Evolutionary conservation across 2,113 vertebrate species (phyloP).

Genomic region (Anarrhichthys ocellatus): DNA sequence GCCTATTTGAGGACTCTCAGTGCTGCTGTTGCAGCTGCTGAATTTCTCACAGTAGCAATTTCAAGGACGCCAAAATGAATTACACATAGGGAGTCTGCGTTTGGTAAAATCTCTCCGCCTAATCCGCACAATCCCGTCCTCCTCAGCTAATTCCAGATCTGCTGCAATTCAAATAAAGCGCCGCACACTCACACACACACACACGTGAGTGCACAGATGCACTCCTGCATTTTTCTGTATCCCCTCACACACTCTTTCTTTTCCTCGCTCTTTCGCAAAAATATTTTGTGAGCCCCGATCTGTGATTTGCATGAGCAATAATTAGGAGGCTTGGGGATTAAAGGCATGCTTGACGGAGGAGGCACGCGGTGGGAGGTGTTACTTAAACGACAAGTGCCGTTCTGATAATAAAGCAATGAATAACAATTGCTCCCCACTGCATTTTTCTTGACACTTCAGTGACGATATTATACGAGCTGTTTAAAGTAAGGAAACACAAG

Average conservation of each 20-base stretch:
- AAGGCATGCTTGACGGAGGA: conserved; percentile 59
- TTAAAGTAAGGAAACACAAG: conserved; percentile 18
- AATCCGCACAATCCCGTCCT: conserved; percentile 77
- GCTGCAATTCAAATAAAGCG: conserved; percentile 40
- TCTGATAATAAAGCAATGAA: conserved; percentile 75
- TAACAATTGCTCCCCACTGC: conserved; percentile 57
- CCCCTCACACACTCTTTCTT: conserved; percentile 25
- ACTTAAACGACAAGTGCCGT: conserved; percentile 59
- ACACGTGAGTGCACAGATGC: conserved; percentile 33
- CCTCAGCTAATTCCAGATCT: conserved; percentile 71
- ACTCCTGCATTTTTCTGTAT: conserved; percentile 41
- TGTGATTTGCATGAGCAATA: conserved; percentile 77
- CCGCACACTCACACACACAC: conserved; percentile 25
- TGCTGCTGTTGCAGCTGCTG: conserved; percentile 76
- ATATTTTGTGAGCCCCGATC: conserved; percentile 58
- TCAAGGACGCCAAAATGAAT: conserved; percentile 82
- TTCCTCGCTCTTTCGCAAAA: conserved; percentile 36
- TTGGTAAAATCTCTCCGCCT: conserved; percentile 74
- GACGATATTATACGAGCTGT: conserved; percentile 24
- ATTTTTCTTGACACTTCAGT: conserved; percentile 29
- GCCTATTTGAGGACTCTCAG: conserved; percentile 61
- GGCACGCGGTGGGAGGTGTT: conserved; percentile 55
- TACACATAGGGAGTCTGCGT: conserved; percentile 71
- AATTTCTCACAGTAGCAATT: conserved; percentile 82
- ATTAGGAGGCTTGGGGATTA: conserved; percentile 73